These are phyloP conservation scores for Bombus confusus DNA, from an alignment of 1,140 invertebrate genomes.

Conservation along the genomic window DNA sequence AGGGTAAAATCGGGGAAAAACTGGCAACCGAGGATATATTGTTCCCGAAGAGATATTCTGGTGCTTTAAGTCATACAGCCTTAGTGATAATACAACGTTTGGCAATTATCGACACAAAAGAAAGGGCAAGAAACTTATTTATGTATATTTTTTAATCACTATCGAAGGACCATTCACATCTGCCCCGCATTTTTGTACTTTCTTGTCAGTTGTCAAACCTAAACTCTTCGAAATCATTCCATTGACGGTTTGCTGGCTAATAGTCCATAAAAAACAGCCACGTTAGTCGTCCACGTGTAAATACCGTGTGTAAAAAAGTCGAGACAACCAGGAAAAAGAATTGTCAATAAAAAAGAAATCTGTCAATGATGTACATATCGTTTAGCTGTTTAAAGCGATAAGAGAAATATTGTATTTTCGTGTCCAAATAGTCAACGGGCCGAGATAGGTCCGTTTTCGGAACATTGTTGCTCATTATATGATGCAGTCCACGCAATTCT, in stretches of 20 bases:
- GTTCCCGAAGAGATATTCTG: not conserved
- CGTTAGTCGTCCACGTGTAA: conserved; percentile 50
- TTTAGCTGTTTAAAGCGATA: conserved; percentile 18
- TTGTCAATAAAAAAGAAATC: conserved; percentile 21
- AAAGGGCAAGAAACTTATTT: not conserved
- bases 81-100: not conserved
- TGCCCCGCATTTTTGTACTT: not conserved
- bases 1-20: not conserved
- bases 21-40: no score
- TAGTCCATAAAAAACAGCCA: not conserved
- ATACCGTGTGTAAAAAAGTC: conserved; percentile 58
- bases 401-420: conserved; percentile 17
- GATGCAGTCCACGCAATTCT: conserved; percentile 32
- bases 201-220: not conserved
- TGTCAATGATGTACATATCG: conserved; percentile 54
- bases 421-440: conserved; percentile 61
- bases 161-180: not conserved
- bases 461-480: conserved; percentile 70
- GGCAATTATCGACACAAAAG: not conserved
- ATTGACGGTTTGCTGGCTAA: not conserved
- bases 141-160: not conserved
- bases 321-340: not conserved
- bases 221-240: not conserved
- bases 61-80: conserved; percentile 21
- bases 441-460: conserved; percentile 11